Conservation (phyloP, 2,888 invertebrate genomes). For the Cerceris rybyensis region DNA sequence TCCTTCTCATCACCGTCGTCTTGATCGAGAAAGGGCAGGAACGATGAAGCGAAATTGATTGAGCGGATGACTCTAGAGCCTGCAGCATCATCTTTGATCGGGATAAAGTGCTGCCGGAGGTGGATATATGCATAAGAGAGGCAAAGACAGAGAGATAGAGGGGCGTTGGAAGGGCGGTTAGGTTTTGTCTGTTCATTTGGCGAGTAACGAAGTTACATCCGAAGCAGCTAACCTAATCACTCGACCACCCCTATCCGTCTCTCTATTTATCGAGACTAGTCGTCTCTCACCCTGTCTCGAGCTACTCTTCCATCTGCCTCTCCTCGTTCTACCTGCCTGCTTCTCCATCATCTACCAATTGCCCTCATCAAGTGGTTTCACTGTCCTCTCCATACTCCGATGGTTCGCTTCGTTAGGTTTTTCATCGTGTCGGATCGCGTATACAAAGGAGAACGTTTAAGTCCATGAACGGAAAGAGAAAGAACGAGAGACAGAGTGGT, state of each 20-base stretch:
- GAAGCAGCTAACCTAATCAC: slow-evolving; percentile 77
- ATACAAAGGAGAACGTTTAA: slow-evolving; percentile 34
- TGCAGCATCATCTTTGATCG: slow-evolving; percentile 70
- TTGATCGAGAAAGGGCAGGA: slow-evolving; percentile 46
- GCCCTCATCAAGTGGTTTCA: slow-evolving; percentile 11
- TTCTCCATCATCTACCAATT: slow-evolving; percentile 29
- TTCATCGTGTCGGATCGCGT: slow-evolving; percentile 20
- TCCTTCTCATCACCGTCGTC: slow-evolving; percentile 31
- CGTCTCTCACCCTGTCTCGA: slow-evolving; percentile 1
- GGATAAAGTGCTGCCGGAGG: slow-evolving; percentile 53
- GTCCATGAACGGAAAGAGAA: not conserved
- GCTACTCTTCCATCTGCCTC: slow-evolving; percentile 1
- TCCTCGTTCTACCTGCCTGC: not conserved
- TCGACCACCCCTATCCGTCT: slow-evolving; percentile 68
- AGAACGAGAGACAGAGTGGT: not conserved
- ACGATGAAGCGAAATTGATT: slow-evolving; percentile 73
- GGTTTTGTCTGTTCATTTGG: slow-evolving; percentile 76
- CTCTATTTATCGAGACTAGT: slow-evolving; percentile 24
- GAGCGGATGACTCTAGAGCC: slow-evolving; percentile 58
- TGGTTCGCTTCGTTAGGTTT: slow-evolving; percentile 21
- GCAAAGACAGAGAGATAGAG: slow-evolving; percentile 5
- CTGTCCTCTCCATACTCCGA: not conserved
- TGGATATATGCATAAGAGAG: slow-evolving; percentile 36
- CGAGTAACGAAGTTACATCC: slow-evolving; percentile 76
- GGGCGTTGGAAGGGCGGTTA: slow-evolving; percentile 28